Evolutionary conservation across 2,797 vertebrate genomes (phyloP).

Genomic region (Spinibarbus caldwelli): DNA sequence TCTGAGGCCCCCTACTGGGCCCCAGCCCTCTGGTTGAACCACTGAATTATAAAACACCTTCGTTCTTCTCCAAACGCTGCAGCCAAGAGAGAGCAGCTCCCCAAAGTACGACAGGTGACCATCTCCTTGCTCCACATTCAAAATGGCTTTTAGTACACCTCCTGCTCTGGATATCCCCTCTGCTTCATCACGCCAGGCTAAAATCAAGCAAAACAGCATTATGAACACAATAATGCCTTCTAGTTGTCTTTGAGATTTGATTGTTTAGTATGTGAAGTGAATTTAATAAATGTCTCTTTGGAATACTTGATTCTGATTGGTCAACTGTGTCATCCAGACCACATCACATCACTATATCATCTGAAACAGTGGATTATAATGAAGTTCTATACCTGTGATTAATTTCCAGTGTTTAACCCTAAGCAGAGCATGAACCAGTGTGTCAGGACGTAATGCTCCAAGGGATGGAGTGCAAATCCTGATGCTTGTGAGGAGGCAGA

Average conservation of each 20-base stretch:
- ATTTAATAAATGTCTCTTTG: not conserved
- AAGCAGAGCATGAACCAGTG: conserved; percentile 82
- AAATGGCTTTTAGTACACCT: conserved; percentile 78
- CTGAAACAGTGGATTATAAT: no score
- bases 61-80: conserved; percentile 80
- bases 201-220: conserved; percentile 16
- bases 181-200: conserved; percentile 78
- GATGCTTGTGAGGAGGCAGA: conserved; percentile 72
- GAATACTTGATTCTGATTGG: not conserved
- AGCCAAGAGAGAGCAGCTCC: conserved; percentile 83
- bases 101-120: conserved; percentile 87
- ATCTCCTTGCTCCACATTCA: conserved; percentile 85
- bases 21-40: not conserved
- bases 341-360: no score
- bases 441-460: conserved; percentile 79
- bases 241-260: not conserved
- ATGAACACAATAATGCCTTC: not conserved
- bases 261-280: not conserved
- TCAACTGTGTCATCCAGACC: not conserved
- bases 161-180: conserved; percentile 82
- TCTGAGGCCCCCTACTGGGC: not conserved
- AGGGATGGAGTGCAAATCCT: conserved; percentile 78
- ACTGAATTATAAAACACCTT: conserved; percentile 71
- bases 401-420: conserved; percentile 76
- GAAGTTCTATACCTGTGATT: conserved; percentile 78